Base-by-base conservation (phyloP, 92 coral and sea anemone species). In the Paragorgia papillata region DNA sequence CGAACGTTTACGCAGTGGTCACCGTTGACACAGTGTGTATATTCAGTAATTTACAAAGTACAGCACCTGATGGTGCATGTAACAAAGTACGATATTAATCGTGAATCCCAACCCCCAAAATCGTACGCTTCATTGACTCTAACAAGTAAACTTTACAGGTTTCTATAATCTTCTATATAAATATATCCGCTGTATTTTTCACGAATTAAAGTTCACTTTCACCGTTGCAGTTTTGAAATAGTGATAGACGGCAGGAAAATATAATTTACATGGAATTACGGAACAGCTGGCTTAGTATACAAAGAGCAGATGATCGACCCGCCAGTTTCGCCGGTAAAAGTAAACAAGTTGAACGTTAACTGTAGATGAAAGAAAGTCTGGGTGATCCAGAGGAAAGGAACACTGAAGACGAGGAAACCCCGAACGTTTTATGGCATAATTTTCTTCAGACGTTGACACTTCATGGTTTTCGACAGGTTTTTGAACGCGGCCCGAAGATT, bases 391-490 rank as follows among this genome's bases (percentile, higher is more conserved):
- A 44, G 34, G 34, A 57, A 67, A 61, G 59, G 21, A 74, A 50
- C 27, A 89, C 85, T 1, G 56, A 71, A 5, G 76, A 73, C 18
- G 80, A 82, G 10, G 82, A 83, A 5, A 78, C 79, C 0, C 85
- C 89, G 0, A 50, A 71, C 68, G 81, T 88, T 46, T 65, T 93
- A 61, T 93, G 97, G 97, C 92, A 85, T 39, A 87, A 93, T n/a
- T 93, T 93, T 75, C 83, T 93, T 57, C 97, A 90, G 54, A 91
- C 92, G 32, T 80, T 93, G 25, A 88, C 97, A 29, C 94, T 93
- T 30, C 97, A 93, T 66, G 97, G 97, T 43, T 93, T 93, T 69
- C 92, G 97, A 30, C 91, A 90, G 63, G 86, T 93, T 53, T 93
- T 90, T 79, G 97, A 93, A 46, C 83, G 82, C 21, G 94, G 97